Percentiles rank a stretch among this genome's conserved stretches.
phyloP scores from a whole-genome alignment of 2,888 invertebrate genomes.

The Lagria hirta region DNA sequence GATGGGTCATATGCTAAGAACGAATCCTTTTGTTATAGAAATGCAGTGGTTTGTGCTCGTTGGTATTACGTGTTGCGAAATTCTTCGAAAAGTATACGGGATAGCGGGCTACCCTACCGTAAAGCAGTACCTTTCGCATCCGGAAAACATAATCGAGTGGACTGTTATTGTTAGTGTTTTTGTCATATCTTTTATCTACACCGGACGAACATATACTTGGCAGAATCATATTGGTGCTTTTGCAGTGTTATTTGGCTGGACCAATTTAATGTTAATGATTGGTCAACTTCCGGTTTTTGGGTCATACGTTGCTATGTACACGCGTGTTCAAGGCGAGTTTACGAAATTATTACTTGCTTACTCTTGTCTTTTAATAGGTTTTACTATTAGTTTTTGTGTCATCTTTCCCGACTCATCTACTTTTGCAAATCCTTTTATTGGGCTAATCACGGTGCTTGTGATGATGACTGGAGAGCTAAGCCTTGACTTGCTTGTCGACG shows the following conservation, averaged over 20 bases:
- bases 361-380: conserved; percentile 80
- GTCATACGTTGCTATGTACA: conserved; percentile 89
- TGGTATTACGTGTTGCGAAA: conserved; percentile 77
- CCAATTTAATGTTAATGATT: conserved; percentile 88
- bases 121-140: conserved; percentile 79
- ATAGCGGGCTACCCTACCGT: conserved; percentile 80
- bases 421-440: conserved; percentile 82
- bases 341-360: conserved; percentile 84
- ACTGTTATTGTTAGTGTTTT: conserved; percentile 83
- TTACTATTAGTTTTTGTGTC: conserved; percentile 85
- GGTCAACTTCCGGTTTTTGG: conserved; percentile 87
- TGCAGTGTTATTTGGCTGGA: conserved; percentile 84
- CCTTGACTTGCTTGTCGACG: conserved; percentile 72
- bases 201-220: conserved; percentile 76
- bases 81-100: conserved; percentile 77
- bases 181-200: conserved; percentile 79
- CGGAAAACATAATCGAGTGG: conserved; percentile 87
- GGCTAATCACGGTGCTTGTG: conserved; percentile 79
- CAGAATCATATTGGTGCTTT: conserved; percentile 86
- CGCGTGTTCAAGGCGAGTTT: conserved; percentile 83
- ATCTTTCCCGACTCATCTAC: conserved; percentile 82
- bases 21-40: conserved; percentile 75
- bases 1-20: conserved; percentile 71
- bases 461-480: conserved; percentile 90
- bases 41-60: conserved; percentile 83